These are phyloP conservation scores for Acleris holmiana DNA, from an alignment of 2,888 invertebrate genomes.

Conservation along the genomic window DNA sequence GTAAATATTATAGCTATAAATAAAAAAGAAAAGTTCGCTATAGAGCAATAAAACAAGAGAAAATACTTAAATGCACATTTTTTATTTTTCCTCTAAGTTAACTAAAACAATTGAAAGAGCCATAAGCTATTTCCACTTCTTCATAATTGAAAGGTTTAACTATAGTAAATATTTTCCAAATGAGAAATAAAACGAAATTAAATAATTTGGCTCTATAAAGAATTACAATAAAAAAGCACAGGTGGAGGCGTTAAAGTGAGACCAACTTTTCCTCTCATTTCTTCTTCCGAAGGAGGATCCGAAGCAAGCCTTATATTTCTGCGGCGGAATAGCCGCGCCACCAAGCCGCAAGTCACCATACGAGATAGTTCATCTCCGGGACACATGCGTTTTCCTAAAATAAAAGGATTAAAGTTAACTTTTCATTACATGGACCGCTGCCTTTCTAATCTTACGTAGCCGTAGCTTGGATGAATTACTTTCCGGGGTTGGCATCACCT, in stretches of 20 bases:
- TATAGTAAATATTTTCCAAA: no score
- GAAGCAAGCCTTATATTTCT: slow-evolving; percentile 85
- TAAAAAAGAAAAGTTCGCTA: slow-evolving; percentile 49
- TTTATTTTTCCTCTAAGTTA: slow-evolving; percentile 41
- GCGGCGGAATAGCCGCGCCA: slow-evolving; percentile 88
- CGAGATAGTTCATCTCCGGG: slow-evolving; percentile 93
- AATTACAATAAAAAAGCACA: slow-evolving; percentile 66
- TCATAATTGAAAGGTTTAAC: no score
- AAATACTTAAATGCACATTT: slow-evolving; percentile 42
- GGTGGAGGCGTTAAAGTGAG: slow-evolving; percentile 89
- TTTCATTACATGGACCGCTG: no score
- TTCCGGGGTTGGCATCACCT: no score
- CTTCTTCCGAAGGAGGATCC: slow-evolving; percentile 62
- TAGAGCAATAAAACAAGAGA: slow-evolving; percentile 56
- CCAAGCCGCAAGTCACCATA: slow-evolving; percentile 87
- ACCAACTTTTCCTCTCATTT: slow-evolving; percentile 89
- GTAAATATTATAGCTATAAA: slow-evolving; percentile 63
- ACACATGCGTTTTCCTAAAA: slow-evolving; percentile 92
- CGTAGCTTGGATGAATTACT: no score
- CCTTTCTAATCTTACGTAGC: no score
- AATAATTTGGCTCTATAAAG: slow-evolving; percentile 44
- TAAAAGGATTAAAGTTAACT: no score
- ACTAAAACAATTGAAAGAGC: slow-evolving; percentile 3
- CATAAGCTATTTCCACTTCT: no score
- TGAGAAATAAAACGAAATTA: background rate